A percentile compares a stretch with the other conserved stretches of the same genome.
Conservation (phyloP, 2,113 vertebrate species). For the Trichomycterus rosablanca region DNA sequence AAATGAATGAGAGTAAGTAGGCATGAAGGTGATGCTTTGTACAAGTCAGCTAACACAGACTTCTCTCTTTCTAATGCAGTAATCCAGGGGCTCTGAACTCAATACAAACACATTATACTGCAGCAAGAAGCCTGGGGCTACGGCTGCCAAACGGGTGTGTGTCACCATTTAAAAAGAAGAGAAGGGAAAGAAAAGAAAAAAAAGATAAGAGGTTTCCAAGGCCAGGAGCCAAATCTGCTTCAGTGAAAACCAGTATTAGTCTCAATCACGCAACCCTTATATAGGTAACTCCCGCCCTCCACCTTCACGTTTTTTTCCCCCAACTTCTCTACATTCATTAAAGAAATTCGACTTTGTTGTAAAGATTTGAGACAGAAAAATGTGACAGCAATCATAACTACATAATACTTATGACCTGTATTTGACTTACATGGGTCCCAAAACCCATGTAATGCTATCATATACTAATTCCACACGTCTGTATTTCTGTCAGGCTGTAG, state of each 20-base stretch:
- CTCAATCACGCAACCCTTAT: conserved; percentile 42
- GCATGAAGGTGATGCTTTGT: conserved; percentile 27
- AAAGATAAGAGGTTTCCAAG: conserved; percentile 46
- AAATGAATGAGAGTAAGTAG: neutral
- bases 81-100: conserved; percentile 61
- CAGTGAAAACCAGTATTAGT: conserved; percentile 49
- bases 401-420: too few species aligned
- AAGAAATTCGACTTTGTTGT: too few species aligned
- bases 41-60: conserved; percentile 44
- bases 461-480: too few species aligned
- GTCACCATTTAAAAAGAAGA: conserved; percentile 47
- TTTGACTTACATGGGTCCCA: too few species aligned
- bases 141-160: conserved; percentile 55
- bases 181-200: conserved; percentile 14
- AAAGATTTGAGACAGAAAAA: too few species aligned
- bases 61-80: conserved; percentile 59
- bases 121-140: conserved; percentile 48
- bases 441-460: too few species aligned
- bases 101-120: conserved; percentile 58
- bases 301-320: neutral
- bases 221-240: conserved; percentile 40
- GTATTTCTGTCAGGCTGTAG: too few species aligned
- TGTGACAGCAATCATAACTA: too few species aligned
- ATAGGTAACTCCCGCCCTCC: neutral
- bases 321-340: too few species aligned